Base-by-base conservation (phyloP, 1,140 invertebrate genomes). In the Formica exsecta region DNA sequence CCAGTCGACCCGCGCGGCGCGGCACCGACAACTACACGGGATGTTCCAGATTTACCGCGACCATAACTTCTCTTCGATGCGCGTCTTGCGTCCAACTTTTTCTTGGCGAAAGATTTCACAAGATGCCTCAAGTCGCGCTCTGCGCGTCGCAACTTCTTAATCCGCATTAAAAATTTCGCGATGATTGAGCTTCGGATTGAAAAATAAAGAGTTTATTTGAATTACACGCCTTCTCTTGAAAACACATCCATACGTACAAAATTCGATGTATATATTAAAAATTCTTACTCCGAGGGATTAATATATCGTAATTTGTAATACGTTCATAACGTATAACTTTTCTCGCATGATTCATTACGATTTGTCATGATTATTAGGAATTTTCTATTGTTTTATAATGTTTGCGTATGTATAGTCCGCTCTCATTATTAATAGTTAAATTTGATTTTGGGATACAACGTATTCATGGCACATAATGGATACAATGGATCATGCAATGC, bases 41-140 rank as follows among this genome's bases (percentile, higher is more conserved):
- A 32, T 16, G 32, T 41, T 8, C 66, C n/a, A 62, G 79, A 83
- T 83, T 83, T 83, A 83, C 54, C 79, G 54, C 38, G 36, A 32
- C 9, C 44, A 7, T 83, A 74, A 83, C 13, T 62, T 61, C 16
- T n/a, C 54, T 83, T 73, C 68, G 76, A n/a, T 38, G 41, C 13
- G 79, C 13, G 79, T 59, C 61, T 44, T 11, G 5, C 22, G 44
- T 29, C 22, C 9, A 54, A 41, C 9, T 38, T 41, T 68, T 32
- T 73, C 25, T 59, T 32, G 5, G 22, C 25, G 36, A 19, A 48
- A 59, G 59, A 22, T 59, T 73, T 81, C 7, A 32, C 66, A 22
- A 54, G 4, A 11, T 22, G 38, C 38, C 32, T 32, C 32, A 32
- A 32, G 19, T 48, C 19, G 9, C 9, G 5, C 59, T 11, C 8